phyloP scores from a whole-genome alignment of 1,140 invertebrate genomes.

The Ladona fulva region DNA sequence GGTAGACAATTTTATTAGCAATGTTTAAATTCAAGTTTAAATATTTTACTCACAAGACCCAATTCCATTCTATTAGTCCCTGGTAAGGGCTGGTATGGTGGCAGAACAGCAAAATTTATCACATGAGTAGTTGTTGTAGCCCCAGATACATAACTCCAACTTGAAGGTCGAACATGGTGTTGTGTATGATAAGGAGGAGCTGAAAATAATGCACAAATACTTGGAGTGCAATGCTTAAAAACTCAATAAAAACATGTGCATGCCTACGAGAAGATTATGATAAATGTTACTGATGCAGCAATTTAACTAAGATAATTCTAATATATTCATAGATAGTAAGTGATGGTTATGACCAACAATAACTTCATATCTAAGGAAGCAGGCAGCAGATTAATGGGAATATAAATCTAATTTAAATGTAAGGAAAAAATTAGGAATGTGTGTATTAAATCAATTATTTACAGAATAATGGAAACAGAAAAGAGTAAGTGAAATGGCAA shows the following conservation, averaged over 20 bases:
- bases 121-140: slow-evolving; percentile 25
- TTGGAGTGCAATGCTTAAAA: too few species aligned
- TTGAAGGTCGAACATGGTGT: slow-evolving; percentile 65
- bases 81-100: slow-evolving; percentile 36
- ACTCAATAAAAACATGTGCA: too few species aligned
- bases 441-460: too few species aligned
- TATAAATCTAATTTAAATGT: too few species aligned
- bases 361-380: not conserved
- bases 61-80: not conserved
- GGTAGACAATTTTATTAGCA: not conserved
- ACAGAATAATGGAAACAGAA: too few species aligned
- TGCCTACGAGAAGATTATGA: too few species aligned
- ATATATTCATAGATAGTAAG: not conserved
- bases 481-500: too few species aligned
- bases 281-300: too few species aligned
- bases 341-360: not conserved
- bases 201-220: slow-evolving; percentile 35
- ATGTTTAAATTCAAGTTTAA: too few species aligned
- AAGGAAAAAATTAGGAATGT: too few species aligned
- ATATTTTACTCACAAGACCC: not conserved
- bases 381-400: not conserved
- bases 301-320: too few species aligned
- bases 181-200: slow-evolving; percentile 70
- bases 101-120: slow-evolving; percentile 42
- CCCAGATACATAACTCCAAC: slow-evolving; percentile 60